phyloP scores from a whole-genome alignment of 1,140 invertebrate genomes.

The Maconellicoccus hirsutus region DNA sequence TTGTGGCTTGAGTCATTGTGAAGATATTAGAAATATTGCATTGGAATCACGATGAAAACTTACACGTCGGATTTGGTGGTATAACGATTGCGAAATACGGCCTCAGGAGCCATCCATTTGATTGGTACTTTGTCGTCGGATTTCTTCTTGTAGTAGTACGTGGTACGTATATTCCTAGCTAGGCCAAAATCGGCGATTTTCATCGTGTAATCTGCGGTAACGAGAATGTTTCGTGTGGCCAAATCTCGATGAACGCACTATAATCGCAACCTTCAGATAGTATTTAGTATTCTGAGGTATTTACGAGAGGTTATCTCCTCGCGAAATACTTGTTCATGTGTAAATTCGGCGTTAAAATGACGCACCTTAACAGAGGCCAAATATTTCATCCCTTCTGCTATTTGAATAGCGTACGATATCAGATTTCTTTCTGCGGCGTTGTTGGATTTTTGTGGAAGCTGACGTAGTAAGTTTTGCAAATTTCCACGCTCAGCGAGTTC shows the following conservation, averaged over 20 bases:
- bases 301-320: neutral
- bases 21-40: neutral
- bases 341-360: conserved; percentile 21
- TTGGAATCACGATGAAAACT: conserved; percentile 33
- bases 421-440: conserved; percentile 78
- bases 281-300: neutral
- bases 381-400: conserved; percentile 95
- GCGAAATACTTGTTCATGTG: conserved; percentile 18
- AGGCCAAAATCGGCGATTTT: conserved; percentile 94
- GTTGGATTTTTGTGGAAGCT: conserved; percentile 57
- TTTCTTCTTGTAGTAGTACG: conserved; percentile 80
- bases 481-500: conserved; percentile 93
- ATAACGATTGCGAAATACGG: conserved; percentile 80
- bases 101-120: conserved; percentile 89
- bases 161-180: conserved; percentile 66
- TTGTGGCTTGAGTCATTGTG: too few relatives aligned
- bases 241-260: conserved; percentile 86
- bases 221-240: conserved; percentile 79
- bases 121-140: conserved; percentile 63
- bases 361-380: conserved; percentile 75
- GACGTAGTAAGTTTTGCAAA: conserved; percentile 81
- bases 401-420: conserved; percentile 95
- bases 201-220: conserved; percentile 73
- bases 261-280: conserved; percentile 32
- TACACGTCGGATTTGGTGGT: conserved; percentile 81